Evolutionary conservation across 1,140 invertebrate species (phyloP), one percentile per base, ranked within the genome.

Genomic region (Belonocnema kinseyi): DNA sequence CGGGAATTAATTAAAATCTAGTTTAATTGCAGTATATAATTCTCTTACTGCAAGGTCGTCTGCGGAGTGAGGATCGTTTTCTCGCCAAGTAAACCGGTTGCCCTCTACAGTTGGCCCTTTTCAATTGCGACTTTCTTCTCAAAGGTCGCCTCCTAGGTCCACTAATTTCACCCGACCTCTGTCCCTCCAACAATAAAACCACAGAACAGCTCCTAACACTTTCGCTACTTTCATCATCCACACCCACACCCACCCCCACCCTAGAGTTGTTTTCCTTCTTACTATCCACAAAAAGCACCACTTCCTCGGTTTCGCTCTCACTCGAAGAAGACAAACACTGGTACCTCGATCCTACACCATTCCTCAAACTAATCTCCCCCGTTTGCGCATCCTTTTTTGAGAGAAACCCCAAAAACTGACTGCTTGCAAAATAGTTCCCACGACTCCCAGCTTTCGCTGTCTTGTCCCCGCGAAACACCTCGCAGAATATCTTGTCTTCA

Each of bases 21-120:
- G 7, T 46, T 46, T 46, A 46, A 54, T 54, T 17, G 10, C 4
- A 19, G 17, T 17, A n/a, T 14, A 72, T 50, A 51, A 72, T 72
- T 51, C 5, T 84, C 90, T 88, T 91, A 91, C 90, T 89, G 66
- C 80, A 82, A 58, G 89, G 87, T 88, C 87, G 85, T 81, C 88
- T 89, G 75, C 90, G 86, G 52, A 90, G 84, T 13, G 89, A 92
- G 7, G 91, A 91, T 54, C 87, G 87, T 46, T 90, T 90, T 71
- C 90, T 84, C 8, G 90, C 88, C 21, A 91, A 85, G 77, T 89
- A 92, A 73, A 91, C 90, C 11, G 91, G 90, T 72, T 91, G 90
- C 13, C 89, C 85, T 10, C 80, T 77, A 12, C 77, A 79, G 51
- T 85, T 85, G 26, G 86, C 82, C 19, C 85, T 83, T 74, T 81